phyloP scores from a whole-genome alignment of 1,140 invertebrate species.

The Heliconius congener region DNA sequence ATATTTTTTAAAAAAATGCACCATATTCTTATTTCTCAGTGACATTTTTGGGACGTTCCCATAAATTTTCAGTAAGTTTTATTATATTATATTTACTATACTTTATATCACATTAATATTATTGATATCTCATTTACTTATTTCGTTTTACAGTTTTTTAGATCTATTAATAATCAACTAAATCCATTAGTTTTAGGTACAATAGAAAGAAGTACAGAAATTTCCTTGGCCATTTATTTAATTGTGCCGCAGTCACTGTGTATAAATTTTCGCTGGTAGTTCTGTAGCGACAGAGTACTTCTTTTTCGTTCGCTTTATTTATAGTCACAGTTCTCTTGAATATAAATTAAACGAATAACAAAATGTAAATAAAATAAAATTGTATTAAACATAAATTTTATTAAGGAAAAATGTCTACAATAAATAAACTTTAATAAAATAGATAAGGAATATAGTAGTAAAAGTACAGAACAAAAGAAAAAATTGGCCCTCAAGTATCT shows the following conservation, averaged over 20 bases:
- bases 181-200: not conserved
- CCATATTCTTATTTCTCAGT: not conserved
- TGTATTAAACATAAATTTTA: not conserved
- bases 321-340: not conserved
- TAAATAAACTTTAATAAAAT: no score
- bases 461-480: no score
- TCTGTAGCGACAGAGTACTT: not conserved
- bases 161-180: no score
- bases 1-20: not conserved
- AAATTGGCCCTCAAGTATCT: not conserved
- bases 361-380: not conserved
- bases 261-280: slow-evolving; percentile 11
- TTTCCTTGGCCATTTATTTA: slow-evolving; percentile 3
- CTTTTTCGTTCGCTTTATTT: not conserved
- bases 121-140: no score
- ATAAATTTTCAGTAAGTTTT: no score
- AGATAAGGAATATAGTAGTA: no score
- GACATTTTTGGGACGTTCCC: not conserved
- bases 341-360: not conserved
- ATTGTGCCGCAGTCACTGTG: not conserved
- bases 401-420: no score
- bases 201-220: not conserved
- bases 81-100: no score
- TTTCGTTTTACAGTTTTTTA: no score
- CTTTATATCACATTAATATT: no score